Percentiles rank a stretch among this genome's conserved stretches.
These are phyloP conservation scores for Corapipo altera DNA, from an alignment of 2,113 vertebrate genomes.

Conservation along the genomic window DNA sequence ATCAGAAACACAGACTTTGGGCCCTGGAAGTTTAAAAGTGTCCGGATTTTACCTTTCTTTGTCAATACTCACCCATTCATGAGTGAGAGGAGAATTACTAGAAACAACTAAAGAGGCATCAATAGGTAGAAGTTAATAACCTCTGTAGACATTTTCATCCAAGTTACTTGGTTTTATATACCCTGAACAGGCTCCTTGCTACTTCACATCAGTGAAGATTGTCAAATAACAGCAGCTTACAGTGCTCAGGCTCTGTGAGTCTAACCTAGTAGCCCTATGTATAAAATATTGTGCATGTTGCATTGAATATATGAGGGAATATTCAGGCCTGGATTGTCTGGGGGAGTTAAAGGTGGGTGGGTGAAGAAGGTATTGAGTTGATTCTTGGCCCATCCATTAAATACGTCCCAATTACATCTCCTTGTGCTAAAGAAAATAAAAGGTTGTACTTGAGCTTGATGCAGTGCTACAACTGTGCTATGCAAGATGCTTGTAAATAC, in stretches of 20 bases:
- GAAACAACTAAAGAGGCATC: background rate
- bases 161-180: background rate
- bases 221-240: background rate
- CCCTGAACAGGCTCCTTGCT: background rate
- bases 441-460: background rate
- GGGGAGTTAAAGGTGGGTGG: background rate
- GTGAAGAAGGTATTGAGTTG: background rate
- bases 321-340: background rate
- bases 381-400: background rate
- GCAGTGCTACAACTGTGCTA: background rate
- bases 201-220: background rate
- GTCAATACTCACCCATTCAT: background rate
- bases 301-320: background rate
- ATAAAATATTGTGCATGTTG: background rate
- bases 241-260: background rate
- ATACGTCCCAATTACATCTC: background rate
- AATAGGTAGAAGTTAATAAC: background rate
- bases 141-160: background rate
- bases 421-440: background rate
- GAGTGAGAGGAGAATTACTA: background rate
- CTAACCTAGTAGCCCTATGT: background rate
- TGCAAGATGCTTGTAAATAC: background rate
- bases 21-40: background rate
- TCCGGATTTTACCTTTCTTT: background rate
- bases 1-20: background rate